A percentile compares a stretch with the other conserved stretches of the same genome.
Evolutionary conservation across 1,140 invertebrate genomes (phyloP).

Genomic region (Orchesella cincta): DNA sequence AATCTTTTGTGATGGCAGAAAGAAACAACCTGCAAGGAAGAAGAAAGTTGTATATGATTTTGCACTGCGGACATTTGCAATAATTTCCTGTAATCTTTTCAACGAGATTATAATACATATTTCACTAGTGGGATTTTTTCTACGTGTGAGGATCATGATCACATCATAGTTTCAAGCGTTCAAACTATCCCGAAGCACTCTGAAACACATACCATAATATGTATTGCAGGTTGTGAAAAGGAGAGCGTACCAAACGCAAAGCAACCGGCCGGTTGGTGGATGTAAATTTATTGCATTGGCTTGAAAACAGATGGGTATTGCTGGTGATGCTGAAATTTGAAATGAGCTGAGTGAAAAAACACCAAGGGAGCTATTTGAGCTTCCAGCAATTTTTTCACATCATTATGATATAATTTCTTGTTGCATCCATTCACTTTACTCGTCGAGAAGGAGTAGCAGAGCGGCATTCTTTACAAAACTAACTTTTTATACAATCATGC

Average conservation of each 20-base stretch:
- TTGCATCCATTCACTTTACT: neutral
- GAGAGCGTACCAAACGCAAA: neutral
- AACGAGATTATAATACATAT: too few relatives aligned
- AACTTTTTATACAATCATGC: too few relatives aligned
- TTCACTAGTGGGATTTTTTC: too few relatives aligned
- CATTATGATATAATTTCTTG: slow-evolving; percentile 21
- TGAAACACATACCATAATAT: neutral
- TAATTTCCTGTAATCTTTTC: too few relatives aligned
- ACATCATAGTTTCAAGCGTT: too few relatives aligned
- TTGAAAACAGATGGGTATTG: slow-evolving; percentile 6
- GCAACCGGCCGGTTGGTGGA: neutral
- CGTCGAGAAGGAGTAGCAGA: neutral
- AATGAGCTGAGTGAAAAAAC: slow-evolving; percentile 27
- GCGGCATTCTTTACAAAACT: too few relatives aligned
- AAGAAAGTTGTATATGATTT: too few relatives aligned
- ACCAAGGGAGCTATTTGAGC: slow-evolving; percentile 1
- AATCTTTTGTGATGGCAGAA: too few relatives aligned
- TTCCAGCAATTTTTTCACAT: slow-evolving; percentile 21
- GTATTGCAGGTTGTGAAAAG: neutral
- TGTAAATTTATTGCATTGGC: slow-evolving; percentile 13
- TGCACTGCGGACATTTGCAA: too few relatives aligned
- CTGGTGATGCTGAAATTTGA: slow-evolving; percentile 20
- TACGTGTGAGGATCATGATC: too few relatives aligned
- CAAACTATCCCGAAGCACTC: neutral
- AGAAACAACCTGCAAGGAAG: neutral